These are phyloP conservation scores for Urocolius indicus DNA, from an alignment of 2,113 vertebrate genomes.

Conservation along the genomic window DNA sequence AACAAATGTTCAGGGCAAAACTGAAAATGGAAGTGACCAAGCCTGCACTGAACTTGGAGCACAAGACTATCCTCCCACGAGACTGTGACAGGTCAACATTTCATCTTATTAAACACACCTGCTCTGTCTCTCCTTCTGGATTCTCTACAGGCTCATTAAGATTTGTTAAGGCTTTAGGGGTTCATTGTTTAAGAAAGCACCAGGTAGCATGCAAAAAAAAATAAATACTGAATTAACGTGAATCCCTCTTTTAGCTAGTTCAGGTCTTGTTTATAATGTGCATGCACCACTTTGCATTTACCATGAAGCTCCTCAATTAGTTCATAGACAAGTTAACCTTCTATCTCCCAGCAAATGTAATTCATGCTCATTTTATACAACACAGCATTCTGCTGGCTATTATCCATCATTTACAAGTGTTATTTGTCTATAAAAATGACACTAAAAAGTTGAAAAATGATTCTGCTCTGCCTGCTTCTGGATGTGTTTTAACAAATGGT, in stretches of 20 bases:
- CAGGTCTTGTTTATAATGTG: slow-evolving; percentile 60
- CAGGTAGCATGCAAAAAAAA: slow-evolving; percentile 50
- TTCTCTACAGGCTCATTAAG: slow-evolving; percentile 37
- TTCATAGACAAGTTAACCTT: slow-evolving; percentile 81
- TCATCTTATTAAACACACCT: slow-evolving; percentile 24
- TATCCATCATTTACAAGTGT: slow-evolving; percentile 85
- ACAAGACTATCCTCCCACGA: background rate
- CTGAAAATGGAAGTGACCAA: background rate
- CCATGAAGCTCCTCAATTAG: slow-evolving; percentile 81
- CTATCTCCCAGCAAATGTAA: slow-evolving; percentile 80
- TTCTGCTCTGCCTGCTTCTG: slow-evolving; percentile 77
- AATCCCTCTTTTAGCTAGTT: slow-evolving; percentile 65
- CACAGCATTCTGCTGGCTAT: slow-evolving; percentile 76
- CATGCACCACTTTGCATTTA: slow-evolving; percentile 70
- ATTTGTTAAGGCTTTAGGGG: background rate
- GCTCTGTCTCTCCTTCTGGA: slow-evolving; percentile 10
- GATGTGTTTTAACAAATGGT: slow-evolving; percentile 80
- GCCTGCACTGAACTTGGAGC: background rate
- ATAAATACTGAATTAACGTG: slow-evolving; percentile 59
- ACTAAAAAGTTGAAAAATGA: slow-evolving; percentile 86
- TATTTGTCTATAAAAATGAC: slow-evolving; percentile 87
- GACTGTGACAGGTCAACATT: slow-evolving; percentile 11
- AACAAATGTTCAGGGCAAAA: slow-evolving; percentile 30
- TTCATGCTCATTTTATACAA: slow-evolving; percentile 78
- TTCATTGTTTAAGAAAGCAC: background rate